A percentile compares a stretch with the other conserved stretches of the same genome.
Evolutionary conservation across 2,888 invertebrate genomes (phyloP).

Genomic region (Coronaproctus castanopsis): DNA sequence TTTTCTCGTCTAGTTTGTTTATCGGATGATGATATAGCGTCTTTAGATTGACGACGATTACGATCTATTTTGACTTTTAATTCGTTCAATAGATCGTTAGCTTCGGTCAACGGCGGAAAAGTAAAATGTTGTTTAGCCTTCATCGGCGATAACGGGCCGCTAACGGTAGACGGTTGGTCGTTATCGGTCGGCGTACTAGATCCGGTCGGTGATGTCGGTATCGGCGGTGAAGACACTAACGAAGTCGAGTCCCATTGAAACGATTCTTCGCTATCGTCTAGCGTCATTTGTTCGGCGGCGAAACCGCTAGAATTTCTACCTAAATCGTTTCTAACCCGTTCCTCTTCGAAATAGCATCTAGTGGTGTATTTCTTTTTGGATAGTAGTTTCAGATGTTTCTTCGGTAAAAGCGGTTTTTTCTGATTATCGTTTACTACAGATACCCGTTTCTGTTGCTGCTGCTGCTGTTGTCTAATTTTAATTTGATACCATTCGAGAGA

Average conservation of each 20-base stretch:
- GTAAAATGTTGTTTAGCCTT: conserved; percentile 16
- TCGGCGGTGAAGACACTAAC: conserved; percentile 18
- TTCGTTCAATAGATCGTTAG: conserved; percentile 13
- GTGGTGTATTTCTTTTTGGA: conserved; percentile 22
- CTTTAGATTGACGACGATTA: conserved; percentile 4
- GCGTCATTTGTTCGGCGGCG: conserved; percentile 23
- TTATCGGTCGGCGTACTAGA: conserved; percentile 12
- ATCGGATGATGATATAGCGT: background rate
- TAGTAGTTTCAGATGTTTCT: conserved; percentile 19
- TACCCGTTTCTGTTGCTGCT: too few species aligned
- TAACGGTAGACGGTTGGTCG: background rate
- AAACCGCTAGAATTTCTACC: conserved; percentile 22
- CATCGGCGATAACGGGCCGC: conserved; percentile 9
- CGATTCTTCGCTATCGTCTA: conserved; percentile 22
- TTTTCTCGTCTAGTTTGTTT: background rate
- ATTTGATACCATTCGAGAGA: conserved; percentile 19
- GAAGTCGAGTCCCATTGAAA: conserved; percentile 15
- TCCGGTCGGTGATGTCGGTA: conserved; percentile 21
- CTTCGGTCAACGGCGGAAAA: conserved; percentile 15
- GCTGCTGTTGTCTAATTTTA: conserved; percentile 17
- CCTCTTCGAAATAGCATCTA: conserved; percentile 21
- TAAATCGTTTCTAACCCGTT: conserved; percentile 16
- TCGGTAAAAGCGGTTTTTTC: conserved; percentile 6
- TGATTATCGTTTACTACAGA: conserved; percentile 1
- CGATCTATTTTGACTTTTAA: conserved; percentile 9